phyloP scores from a whole-genome alignment of 2,888 invertebrate species.

The Hoplodrina blanda region DNA sequence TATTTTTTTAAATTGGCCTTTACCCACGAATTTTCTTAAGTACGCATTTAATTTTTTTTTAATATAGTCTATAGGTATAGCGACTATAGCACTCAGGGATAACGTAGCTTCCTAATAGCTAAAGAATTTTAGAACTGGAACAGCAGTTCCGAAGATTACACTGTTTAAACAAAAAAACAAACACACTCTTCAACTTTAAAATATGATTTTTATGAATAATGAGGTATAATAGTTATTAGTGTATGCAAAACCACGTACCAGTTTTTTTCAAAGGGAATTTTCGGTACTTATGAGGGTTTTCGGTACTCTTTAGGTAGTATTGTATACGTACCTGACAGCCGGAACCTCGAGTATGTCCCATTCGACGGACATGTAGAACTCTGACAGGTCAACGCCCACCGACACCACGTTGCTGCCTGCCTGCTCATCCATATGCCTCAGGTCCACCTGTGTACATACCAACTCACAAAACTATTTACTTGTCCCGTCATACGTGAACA shows the following conservation, averaged over 20 bases:
- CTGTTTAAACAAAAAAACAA: no score
- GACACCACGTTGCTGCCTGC: conserved; percentile 97
- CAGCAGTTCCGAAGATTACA: no score
- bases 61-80: no score
- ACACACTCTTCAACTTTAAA: no score
- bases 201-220: not conserved
- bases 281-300: not conserved
- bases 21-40: no score
- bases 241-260: not conserved
- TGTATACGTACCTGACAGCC: conserved; percentile 95
- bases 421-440: conserved; percentile 97
- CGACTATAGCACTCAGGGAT: no score
- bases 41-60: no score
- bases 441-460: conserved; percentile 93
- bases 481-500: conserved; percentile 36
- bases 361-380: conserved; percentile 99
- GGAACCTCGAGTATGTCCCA: conserved; percentile 99
- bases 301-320: not conserved
- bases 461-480: conserved; percentile 67
- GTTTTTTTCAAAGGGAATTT: conserved; percentile 8
- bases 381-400: conserved; percentile 98
- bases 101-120: no score
- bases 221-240: not conserved
- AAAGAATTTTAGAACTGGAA: no score
- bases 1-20: no score